Conservation (phyloP, 2,797 vertebrate genomes). For the Adelosebastes latens region DNA sequence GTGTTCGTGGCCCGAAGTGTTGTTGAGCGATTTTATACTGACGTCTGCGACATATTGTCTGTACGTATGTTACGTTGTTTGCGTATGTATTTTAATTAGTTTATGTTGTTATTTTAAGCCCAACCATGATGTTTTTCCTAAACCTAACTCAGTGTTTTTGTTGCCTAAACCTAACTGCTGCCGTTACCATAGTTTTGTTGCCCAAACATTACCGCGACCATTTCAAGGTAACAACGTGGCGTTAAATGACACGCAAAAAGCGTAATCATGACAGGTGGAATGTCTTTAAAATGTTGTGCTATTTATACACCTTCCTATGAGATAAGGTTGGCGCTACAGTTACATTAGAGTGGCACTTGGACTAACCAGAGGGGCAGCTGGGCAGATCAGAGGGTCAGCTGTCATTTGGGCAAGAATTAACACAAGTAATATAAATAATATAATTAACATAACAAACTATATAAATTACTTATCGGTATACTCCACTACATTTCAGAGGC, state of each 20-base stretch:
- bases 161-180: not conserved
- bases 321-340: not conserved
- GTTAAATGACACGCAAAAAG: not conserved
- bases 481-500: not conserved
- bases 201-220: not conserved
- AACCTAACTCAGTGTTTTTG: not conserved
- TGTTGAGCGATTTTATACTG: too few species aligned
- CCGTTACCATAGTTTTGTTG: not conserved
- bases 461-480: not conserved
- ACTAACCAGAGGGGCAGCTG: not conserved
- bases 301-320: too few species aligned
- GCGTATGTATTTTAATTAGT: not conserved
- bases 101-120: not conserved
- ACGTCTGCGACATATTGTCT: not conserved
- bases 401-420: too few species aligned
- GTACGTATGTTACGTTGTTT: not conserved
- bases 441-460: not conserved
- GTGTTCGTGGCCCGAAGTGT: rapidly evolving
- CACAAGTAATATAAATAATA: too few species aligned
- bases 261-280: not conserved
- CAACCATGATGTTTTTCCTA: not conserved
- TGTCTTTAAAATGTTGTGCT: too few species aligned
- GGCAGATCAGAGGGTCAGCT: too few species aligned
- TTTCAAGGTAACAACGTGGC: not conserved
- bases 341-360: not conserved